Percentiles rank a stretch among this genome's conserved stretches.
Conservation (phyloP, 2,888 invertebrate species). For the Antitype chi region DNA sequence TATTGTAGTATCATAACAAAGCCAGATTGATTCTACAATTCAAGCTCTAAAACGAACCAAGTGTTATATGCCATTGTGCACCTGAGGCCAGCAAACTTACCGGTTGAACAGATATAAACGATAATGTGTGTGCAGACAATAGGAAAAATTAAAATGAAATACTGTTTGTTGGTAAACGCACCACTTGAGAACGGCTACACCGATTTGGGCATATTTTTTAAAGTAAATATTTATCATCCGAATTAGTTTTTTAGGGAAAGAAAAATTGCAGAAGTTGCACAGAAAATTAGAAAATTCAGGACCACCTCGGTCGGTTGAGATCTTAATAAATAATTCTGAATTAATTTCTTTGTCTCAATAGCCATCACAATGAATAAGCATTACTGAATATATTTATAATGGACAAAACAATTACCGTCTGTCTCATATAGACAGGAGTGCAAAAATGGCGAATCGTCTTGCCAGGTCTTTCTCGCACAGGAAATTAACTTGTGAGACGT, state of each 20-base stretch:
- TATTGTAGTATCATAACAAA: not conserved
- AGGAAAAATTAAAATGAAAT: not conserved
- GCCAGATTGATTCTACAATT: not conserved
- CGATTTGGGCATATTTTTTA: not conserved
- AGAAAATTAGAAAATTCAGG: not conserved
- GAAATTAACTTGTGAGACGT: slow-evolving; percentile 53
- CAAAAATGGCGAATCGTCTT: slow-evolving; percentile 41
- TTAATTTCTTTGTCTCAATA: not conserved
- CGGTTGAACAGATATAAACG: not conserved
- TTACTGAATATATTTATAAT: not conserved
- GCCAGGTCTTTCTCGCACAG: slow-evolving; percentile 40
- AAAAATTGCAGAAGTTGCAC: not conserved
- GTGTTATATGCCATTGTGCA: not conserved
- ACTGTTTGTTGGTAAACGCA: not conserved
- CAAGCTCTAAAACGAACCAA: not conserved
- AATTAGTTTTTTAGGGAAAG: not conserved
- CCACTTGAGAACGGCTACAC: not conserved
- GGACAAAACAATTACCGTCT: slow-evolving; percentile 17
- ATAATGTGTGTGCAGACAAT: not conserved
- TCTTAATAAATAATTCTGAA: not conserved
- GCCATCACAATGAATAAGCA: not conserved
- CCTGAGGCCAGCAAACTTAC: not conserved
- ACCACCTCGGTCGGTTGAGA: not conserved
- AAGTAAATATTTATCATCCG: not conserved
- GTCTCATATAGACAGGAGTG: slow-evolving; percentile 10